These are phyloP conservation scores for Passer domesticus DNA, from an alignment of 2,113 vertebrate species.

Conservation along the genomic window DNA sequence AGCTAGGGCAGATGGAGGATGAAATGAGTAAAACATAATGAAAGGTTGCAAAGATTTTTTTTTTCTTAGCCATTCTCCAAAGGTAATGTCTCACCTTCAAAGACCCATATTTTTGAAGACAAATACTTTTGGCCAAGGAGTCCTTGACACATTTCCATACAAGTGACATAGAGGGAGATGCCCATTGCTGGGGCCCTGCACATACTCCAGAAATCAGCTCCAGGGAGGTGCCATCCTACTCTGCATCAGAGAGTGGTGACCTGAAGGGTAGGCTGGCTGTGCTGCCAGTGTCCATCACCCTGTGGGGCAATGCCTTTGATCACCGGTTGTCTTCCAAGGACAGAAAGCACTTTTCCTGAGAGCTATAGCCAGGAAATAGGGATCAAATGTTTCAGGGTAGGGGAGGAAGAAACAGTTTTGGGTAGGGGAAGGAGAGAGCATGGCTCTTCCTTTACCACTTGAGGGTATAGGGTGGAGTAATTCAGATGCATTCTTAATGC, in stretches of 20 bases:
- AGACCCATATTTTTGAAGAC: neutral
- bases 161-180: neutral
- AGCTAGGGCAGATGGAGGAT: neutral
- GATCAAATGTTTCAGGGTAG: neutral
- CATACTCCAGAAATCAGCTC: neutral
- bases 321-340: neutral
- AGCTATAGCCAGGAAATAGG: neutral
- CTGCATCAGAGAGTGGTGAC: neutral
- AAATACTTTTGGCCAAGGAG: neutral
- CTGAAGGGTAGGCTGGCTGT: neutral
- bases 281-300: neutral
- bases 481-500: neutral
- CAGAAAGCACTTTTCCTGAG: neutral
- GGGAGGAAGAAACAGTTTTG: neutral
- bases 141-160: neutral
- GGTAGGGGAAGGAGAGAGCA: neutral
- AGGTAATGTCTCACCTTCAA: neutral
- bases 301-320: neutral
- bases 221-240: neutral
- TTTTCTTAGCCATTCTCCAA: neutral
- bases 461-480: neutral
- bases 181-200: fast-evolving
- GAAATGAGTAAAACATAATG: neutral
- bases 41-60: neutral
- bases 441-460: neutral